A percentile compares a stretch with the other conserved stretches of the same genome.
phyloP scores from a whole-genome alignment of 2,113 vertebrate genomes.

The Crotalus horridus region DNA sequence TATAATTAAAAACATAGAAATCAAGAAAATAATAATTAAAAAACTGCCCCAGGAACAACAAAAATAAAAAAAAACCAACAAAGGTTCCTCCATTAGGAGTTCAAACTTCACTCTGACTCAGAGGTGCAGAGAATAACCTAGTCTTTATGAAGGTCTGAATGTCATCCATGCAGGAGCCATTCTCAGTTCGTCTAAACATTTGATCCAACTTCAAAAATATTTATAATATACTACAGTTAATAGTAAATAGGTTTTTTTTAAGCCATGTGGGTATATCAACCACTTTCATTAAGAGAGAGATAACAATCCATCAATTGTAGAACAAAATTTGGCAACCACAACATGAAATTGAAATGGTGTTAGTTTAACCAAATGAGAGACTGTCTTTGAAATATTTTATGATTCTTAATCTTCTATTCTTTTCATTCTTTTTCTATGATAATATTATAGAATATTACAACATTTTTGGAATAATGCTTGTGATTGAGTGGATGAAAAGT shows the following conservation, averaged over 20 bases:
- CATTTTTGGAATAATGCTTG: no score
- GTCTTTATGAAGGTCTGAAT: no score
- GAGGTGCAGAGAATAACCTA: no score
- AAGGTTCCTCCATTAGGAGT: no score
- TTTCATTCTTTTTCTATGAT: background rate
- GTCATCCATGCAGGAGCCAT: no score
- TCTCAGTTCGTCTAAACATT: background rate
- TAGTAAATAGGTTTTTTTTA: background rate
- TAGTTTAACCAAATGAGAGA: background rate
- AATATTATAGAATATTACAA: background rate
- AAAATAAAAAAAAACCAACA: background rate
- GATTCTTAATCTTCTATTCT: background rate
- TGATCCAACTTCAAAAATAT: background rate
- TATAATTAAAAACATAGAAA: background rate
- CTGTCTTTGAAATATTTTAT: background rate
- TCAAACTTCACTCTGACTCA: no score
- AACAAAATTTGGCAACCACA: background rate
- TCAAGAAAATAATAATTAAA: no score
- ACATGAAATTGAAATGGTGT: background rate
- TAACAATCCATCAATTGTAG: background rate
- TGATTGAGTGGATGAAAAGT: no score
- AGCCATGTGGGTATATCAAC: background rate
- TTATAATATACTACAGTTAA: background rate
- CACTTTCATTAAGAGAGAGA: background rate
- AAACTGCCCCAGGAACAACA: background rate